Evolutionary conservation across 2,888 invertebrate genomes (phyloP).

Genomic region (Pristionchus fissidentatus): DNA sequence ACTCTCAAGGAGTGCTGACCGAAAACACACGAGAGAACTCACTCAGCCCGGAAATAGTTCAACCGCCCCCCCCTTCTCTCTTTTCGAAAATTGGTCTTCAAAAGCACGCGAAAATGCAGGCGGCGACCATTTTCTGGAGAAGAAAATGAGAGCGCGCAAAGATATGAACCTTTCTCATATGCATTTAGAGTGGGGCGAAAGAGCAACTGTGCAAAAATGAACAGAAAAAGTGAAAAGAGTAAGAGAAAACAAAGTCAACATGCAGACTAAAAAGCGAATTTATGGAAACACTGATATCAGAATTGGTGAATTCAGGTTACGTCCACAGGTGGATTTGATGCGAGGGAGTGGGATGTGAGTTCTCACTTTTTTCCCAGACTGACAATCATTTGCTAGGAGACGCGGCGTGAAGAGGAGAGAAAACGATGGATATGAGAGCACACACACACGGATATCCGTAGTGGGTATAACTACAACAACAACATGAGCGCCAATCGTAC

Average conservation of each 20-base stretch:
- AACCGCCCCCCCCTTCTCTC: background rate
- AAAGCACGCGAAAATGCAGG: background rate
- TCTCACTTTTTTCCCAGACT: too few relatives aligned
- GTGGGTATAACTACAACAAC: too few relatives aligned
- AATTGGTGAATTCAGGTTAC: too few relatives aligned
- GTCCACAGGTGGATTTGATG: too few relatives aligned
- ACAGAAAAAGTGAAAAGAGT: background rate
- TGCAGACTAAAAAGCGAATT: too few relatives aligned
- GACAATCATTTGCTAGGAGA: too few relatives aligned
- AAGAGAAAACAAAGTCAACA: slow-evolving; percentile 38
- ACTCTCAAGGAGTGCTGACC: background rate
- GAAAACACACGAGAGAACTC: background rate
- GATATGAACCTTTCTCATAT: slow-evolving; percentile 22
- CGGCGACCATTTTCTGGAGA: background rate
- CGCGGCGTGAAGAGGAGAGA: too few relatives aligned
- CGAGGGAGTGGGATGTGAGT: too few relatives aligned
- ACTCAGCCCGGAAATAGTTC: background rate
- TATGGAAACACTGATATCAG: too few relatives aligned
- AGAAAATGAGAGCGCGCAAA: background rate
- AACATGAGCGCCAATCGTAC: too few relatives aligned
- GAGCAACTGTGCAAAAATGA: slow-evolving; percentile 18
- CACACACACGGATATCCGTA: too few relatives aligned
- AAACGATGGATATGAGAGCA: too few relatives aligned
- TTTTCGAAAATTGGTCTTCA: background rate
- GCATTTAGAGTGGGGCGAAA: slow-evolving; percentile 9